Evolutionary conservation across 2,113 vertebrate species (phyloP), one percentile per base, ranked within the genome.

Genomic region (Triplophysa rosa): DNA sequence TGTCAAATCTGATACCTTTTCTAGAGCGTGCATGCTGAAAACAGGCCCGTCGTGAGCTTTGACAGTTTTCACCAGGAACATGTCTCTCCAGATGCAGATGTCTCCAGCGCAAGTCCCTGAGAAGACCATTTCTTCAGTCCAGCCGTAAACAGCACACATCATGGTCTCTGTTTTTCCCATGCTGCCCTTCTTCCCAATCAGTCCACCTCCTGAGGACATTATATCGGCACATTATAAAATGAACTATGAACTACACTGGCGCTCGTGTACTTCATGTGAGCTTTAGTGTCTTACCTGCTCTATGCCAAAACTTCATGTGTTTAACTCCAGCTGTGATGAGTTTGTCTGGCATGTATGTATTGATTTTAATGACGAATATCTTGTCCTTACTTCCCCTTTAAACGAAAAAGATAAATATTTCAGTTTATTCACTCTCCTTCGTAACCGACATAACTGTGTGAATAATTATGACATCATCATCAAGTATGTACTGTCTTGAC

Each of bases 341-440:
- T 91, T 98, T 99, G 89, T 99, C 98, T 84, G 97, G 94, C 87
- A 97, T 91, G 81, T 95, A 97, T 12, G 98, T 97, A 83, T 99
- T 99, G 81, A 98, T 95, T 89, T 99, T 99, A 86, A 99, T 94
- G 75, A 96, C 95, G 91, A 99, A 99, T 89, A 99, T 98, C 87
- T 99, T 99, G 84, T 99, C 97, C 91, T 98, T 99, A 91, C 96
- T 98, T 86, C 98, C 98, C 87, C 98, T 99, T 90, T 84, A 94
- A 94, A 80, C 86, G 94, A 94, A 81, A 86, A 79, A 90, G 10
- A 77, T 54, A 24, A 59, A 79, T 19, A 84, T 14, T 76, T 52
- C 3, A 29, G 29, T 4, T 29, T 8, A 42, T 42, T 42, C 40
- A 42, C 40, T 42, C 40, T 42, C 40, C 40, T 42, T 42, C n/a